These are phyloP conservation scores for Zosterops hypoxanthus DNA, from an alignment of 2,113 vertebrate genomes.

Conservation along the genomic window DNA sequence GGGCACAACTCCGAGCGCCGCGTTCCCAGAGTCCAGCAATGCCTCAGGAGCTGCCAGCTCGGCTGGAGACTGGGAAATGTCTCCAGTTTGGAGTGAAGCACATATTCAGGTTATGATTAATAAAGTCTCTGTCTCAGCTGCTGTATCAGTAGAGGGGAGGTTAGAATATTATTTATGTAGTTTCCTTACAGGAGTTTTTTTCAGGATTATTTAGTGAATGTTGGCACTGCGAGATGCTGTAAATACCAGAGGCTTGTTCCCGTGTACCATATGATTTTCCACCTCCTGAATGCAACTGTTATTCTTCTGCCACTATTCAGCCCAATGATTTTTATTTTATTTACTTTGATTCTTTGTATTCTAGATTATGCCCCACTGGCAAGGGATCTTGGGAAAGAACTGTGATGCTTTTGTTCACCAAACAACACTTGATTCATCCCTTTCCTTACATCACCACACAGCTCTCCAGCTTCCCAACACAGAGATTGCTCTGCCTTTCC, in stretches of 20 bases:
- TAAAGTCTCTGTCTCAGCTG: neutral
- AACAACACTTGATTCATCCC: conserved; percentile 62
- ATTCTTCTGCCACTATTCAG: conserved; percentile 37
- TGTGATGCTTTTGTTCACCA: conserved; percentile 1
- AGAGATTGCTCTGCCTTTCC: conserved; percentile 12
- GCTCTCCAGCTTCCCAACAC: conserved; percentile 23
- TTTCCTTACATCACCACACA: conserved; percentile 35
- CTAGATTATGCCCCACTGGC: conserved; percentile 39
- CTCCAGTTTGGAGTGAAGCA: neutral
- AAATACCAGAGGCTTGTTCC: conserved; percentile 4
- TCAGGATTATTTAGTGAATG: neutral
- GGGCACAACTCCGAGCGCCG: neutral
- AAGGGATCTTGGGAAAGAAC: conserved; percentile 46
- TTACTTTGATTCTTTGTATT: conserved; percentile 62
- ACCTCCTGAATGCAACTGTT: conserved; percentile 49
- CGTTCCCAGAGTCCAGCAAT: neutral
- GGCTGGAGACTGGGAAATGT: neutral
- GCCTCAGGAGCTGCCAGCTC: neutral
- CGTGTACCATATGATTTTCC: neutral
- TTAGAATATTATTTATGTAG: neutral
- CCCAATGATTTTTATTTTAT: conserved; percentile 65
- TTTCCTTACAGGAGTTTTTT: neutral
- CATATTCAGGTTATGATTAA: neutral
- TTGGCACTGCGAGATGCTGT: neutral
- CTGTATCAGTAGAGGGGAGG: neutral